Conservation (phyloP, 2,797 vertebrate species). For the Ibycter americanus region DNA sequence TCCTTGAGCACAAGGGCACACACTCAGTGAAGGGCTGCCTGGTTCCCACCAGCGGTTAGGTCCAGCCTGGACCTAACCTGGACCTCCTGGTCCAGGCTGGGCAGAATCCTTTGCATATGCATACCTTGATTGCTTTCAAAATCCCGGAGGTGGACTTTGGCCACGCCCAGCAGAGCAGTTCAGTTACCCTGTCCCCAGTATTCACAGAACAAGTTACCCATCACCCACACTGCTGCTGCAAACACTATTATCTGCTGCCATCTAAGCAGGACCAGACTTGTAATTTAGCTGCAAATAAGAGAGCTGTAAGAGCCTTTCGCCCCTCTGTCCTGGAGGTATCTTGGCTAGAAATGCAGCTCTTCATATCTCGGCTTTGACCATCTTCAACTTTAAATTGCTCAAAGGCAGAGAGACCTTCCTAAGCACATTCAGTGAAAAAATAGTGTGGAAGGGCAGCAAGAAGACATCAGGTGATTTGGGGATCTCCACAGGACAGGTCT, state of each 20-base stretch:
- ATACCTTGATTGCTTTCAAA: background rate
- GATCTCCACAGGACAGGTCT: background rate
- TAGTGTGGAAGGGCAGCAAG: background rate
- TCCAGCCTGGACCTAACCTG: background rate
- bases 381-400: background rate
- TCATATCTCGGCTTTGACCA: background rate
- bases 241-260: background rate
- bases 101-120: background rate
- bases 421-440: background rate
- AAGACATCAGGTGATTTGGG: background rate
- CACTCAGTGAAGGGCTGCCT: background rate
- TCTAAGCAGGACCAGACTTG: background rate
- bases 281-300: background rate
- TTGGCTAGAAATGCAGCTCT: background rate
- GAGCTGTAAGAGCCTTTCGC: background rate
- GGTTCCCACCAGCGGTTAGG: background rate
- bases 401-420: background rate
- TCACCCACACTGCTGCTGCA: background rate
- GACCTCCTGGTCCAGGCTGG: background rate
- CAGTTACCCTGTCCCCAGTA: too few species aligned
- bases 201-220: background rate
- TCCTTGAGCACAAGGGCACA: background rate
- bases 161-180: background rate
- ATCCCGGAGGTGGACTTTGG: background rate
- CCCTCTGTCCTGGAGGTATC: background rate